Percentiles rank a stretch among this genome's conserved stretches.
These are phyloP conservation scores for Danionella dracula DNA, from an alignment of 2,797 vertebrate species.

Conservation along the genomic window DNA sequence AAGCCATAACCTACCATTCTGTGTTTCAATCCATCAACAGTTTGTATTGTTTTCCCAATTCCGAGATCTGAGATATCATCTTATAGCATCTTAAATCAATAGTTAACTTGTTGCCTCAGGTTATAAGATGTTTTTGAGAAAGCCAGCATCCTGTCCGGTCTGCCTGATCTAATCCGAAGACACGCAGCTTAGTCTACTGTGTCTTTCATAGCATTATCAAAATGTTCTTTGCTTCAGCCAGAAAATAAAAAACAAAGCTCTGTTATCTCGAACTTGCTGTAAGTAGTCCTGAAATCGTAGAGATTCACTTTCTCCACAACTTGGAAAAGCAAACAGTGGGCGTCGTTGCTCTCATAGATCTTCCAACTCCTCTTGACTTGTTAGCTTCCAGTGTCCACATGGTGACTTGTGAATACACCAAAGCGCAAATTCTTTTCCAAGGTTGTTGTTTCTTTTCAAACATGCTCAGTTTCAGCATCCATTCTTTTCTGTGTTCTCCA, in stretches of 20 bases:
- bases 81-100: conserved; percentile 13
- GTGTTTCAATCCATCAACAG: conserved; percentile 7
- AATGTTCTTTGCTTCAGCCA: conserved; percentile 19
- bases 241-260: background rate
- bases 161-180: conserved; percentile 14
- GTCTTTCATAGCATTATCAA: background rate
- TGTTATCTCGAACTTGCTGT: background rate
- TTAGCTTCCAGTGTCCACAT: conserved; percentile 34
- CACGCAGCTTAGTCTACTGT: background rate
- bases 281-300: background rate
- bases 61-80: background rate
- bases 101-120: conserved; percentile 5
- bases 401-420: conserved; percentile 8
- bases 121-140: conserved; percentile 38
- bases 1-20: background rate
- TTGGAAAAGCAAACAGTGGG: background rate
- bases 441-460: background rate
- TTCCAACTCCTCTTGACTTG: background rate
- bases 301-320: background rate
- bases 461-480: background rate
- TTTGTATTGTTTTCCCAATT: conserved; percentile 7
- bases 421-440: background rate
- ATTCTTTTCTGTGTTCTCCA: background rate
- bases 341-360: background rate
- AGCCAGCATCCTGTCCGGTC: conserved; percentile 53